Percentiles rank a stretch among this genome's conserved stretches.
These are phyloP conservation scores for Argyresthia albistria DNA, from an alignment of 2,888 invertebrate genomes.

Conservation along the genomic window DNA sequence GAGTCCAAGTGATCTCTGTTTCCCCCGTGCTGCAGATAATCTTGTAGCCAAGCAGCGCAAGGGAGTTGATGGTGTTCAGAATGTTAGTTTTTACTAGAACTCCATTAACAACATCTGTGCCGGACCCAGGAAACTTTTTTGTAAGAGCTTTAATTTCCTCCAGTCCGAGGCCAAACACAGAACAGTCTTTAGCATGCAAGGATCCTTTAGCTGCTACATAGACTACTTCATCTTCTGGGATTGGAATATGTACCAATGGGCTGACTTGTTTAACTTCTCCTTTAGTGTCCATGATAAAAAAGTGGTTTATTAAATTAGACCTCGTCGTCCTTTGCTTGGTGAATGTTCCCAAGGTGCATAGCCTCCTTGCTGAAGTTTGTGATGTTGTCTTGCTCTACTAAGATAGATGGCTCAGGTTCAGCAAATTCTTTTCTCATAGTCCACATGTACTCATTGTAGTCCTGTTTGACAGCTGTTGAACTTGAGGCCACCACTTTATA, in stretches of 20 bases:
- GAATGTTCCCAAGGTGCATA: slow-evolving; percentile 56
- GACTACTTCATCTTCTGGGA: slow-evolving; percentile 71
- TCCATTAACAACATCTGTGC: slow-evolving; percentile 79
- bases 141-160: slow-evolving; percentile 80
- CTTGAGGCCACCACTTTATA: slow-evolving; percentile 92
- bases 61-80: slow-evolving; percentile 79
- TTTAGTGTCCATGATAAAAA: slow-evolving; percentile 49
- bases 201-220: slow-evolving; percentile 88
- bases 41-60: slow-evolving; percentile 84
- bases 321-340: slow-evolving; percentile 58
- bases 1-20: slow-evolving; percentile 86
- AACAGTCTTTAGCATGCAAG: slow-evolving; percentile 80
- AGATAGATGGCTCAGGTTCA: slow-evolving; percentile 82
- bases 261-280: slow-evolving; percentile 35
- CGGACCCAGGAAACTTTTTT: slow-evolving; percentile 78
- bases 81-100: slow-evolving; percentile 79
- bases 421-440: slow-evolving; percentile 92
- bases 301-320: slow-evolving; percentile 30
- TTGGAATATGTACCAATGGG: slow-evolving; percentile 31
- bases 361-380: slow-evolving; percentile 75
- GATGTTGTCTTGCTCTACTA: slow-evolving; percentile 74
- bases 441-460: slow-evolving; percentile 94
- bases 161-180: slow-evolving; percentile 81
- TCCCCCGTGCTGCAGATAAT: slow-evolving; percentile 86
- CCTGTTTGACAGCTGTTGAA: slow-evolving; percentile 88